Percentiles rank a stretch among this genome's conserved stretches.
These are phyloP conservation scores for Antheraea assamensis DNA, from an alignment of 2,888 invertebrate species.

Conservation along the genomic window DNA sequence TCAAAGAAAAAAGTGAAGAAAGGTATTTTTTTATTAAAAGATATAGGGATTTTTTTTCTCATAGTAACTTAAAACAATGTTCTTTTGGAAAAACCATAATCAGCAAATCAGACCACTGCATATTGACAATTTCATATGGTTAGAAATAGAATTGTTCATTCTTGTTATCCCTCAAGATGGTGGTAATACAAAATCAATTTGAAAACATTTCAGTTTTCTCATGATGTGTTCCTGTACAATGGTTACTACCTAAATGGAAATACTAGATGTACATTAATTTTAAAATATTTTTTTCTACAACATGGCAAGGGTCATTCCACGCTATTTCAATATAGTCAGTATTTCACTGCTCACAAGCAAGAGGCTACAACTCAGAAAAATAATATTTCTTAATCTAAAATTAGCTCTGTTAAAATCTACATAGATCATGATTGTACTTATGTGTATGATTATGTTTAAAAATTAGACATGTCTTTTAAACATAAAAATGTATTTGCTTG, in stretches of 20 bases:
- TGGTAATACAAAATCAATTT: background rate
- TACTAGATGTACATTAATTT: background rate
- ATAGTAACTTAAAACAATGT: background rate
- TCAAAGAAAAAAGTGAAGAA: conserved; percentile 84
- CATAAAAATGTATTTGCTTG: conserved; percentile 25
- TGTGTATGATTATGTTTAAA: background rate
- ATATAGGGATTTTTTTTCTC: background rate
- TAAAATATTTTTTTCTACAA: background rate
- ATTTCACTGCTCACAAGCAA: background rate
- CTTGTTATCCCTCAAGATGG: background rate
- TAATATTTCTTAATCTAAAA: background rate
- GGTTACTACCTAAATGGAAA: background rate
- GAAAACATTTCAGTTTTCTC: background rate
- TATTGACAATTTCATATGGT: background rate
- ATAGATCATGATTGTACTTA: background rate
- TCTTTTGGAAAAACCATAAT: background rate
- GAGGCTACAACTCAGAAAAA: background rate
- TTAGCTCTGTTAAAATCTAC: background rate
- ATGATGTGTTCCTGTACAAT: background rate
- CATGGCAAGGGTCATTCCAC: background rate
- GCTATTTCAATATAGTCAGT: background rate
- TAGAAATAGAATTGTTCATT: background rate
- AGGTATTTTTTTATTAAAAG: conserved; percentile 46
- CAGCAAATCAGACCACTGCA: background rate
- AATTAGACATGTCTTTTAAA: background rate